Evolutionary conservation across 1,140 invertebrate species (phyloP), one percentile per base, ranked within the genome.

Genomic region (Ylistrum balloti): DNA sequence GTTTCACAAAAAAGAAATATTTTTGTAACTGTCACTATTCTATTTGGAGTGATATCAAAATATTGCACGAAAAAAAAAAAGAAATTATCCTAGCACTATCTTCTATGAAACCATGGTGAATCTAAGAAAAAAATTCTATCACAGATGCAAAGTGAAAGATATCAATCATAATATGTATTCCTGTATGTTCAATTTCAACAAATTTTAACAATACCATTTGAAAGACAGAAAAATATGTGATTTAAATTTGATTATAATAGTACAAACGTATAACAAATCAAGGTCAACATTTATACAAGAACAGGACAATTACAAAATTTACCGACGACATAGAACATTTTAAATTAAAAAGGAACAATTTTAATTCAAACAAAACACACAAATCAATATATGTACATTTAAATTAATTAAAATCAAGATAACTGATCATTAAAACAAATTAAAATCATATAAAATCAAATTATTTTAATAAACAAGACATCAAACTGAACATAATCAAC

Each of bases 291-390:
- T 0, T 74, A 28, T 28, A 74, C 56, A n/a, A 28, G 22, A n/a
- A 74, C 56, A 11, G 56, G 56, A 74, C 56, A 74, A 74, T 74
- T 74, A 74, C 56, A 28, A 74, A 28, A 74, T 28, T 28, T 74
- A 74, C 56, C 17, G 56, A 74, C 56, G n/a, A 28, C 56, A 74
- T 22, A 22, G 28, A 74, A 74, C 56, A 74, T 28, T n/a, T 74
- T 11, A 74, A 74, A 74, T 74, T 74, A 74, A 74, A n/a, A 74
- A 74, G 56, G 56, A 74, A n/a, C 56, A 74, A 28, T 28, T 74
- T 74, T n/a, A 74, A 74, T 74, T 74, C 56, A 74, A 74, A 74
- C 56, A 28, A 74, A 74, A 74, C 56, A 74, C 56, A 74, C 56
- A 74, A 74, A 74, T 74, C 56, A 74, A 74, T 74, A 74, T 74